Percentiles rank a stretch among this genome's conserved stretches.
Evolutionary conservation across 1,140 invertebrate species (phyloP).

Genomic region (fruit fly (Drosophila melanogaster)): DNA sequence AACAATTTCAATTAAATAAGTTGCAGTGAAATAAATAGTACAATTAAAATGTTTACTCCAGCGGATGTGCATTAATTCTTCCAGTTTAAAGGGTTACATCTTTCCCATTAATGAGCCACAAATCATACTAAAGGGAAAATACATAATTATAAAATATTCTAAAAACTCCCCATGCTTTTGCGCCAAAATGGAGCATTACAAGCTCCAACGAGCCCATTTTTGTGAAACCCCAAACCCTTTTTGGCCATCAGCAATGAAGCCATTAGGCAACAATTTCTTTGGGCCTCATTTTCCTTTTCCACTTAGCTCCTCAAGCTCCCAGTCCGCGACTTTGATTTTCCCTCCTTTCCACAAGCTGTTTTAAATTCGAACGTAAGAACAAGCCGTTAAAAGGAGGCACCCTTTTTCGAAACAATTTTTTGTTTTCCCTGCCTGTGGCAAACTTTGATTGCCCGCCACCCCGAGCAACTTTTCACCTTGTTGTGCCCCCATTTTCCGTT

Average conservation of each 20-base stretch:
- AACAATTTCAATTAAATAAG: not conserved
- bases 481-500: conserved; percentile 22
- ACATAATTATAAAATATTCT: not conserved
- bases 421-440: conserved; percentile 36
- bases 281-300: conserved; percentile 8
- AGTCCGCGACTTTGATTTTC: conserved; percentile 64
- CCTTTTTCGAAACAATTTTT: conserved; percentile 21
- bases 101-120: not conserved
- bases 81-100: not conserved
- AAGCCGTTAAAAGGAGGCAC: conserved; percentile 41
- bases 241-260: conserved; percentile 58
- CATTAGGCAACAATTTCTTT: conserved; percentile 59
- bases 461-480: conserved; percentile 42
- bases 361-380: conserved; percentile 59
- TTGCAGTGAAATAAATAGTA: not conserved
- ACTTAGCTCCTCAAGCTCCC: conserved; percentile 6
- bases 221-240: conserved; percentile 12
- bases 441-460: conserved; percentile 68
- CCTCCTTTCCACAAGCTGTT: conserved; percentile 23
- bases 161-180: not conserved
- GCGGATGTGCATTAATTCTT: no score
- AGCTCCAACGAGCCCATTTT: conserved; percentile 15
- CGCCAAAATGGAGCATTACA: conserved; percentile 48
- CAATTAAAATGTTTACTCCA: no score
- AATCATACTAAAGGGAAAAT: not conserved